A percentile compares a stretch with the other conserved stretches of the same genome.
Evolutionary conservation across 37 sponge, comb jelly and placozoan species (phyloP).

Genomic region (Aplysina aerophoba): DNA sequence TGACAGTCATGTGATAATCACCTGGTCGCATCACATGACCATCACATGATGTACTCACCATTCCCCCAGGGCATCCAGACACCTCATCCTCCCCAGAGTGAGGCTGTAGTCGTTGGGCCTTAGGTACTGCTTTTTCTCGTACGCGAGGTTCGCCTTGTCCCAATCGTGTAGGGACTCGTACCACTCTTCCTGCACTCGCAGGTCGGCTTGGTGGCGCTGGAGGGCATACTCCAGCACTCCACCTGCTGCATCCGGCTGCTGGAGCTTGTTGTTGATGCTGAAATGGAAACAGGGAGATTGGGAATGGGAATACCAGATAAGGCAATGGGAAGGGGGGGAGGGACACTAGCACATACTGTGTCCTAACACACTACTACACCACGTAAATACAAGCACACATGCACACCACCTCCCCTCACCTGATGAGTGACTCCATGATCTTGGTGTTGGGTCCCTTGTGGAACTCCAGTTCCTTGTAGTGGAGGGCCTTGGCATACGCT

Average conservation of each 20-base stretch:
- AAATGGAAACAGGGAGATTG: neutral
- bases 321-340: no score
- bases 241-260: conserved; percentile 92
- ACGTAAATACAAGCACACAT: no score
- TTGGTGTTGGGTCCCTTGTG: conserved; percentile 78
- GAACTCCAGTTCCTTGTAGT: conserved; percentile 98
- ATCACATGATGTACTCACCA: conserved; percentile 58
- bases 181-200: conserved; percentile 90
- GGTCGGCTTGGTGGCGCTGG: conserved; percentile 70
- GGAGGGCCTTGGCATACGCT: conserved; percentile 97
- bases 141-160: conserved; percentile 83
- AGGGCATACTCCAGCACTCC: conserved; percentile 93
- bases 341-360: no score
- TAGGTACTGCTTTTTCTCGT: conserved; percentile 75
- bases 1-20: neutral
- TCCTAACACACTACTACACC: no score
- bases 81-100: conserved; percentile 91
- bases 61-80: conserved; percentile 91
- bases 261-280: conserved; percentile 96
- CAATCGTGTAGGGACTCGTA: conserved; percentile 96
- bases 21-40: neutral
- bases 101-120: conserved; percentile 70
- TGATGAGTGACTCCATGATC: conserved; percentile 81
- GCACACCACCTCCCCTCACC: neutral
- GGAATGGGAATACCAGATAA: no score